phyloP scores from a whole-genome alignment of 2,888 invertebrate species.

The Syrphus vitripennis region DNA sequence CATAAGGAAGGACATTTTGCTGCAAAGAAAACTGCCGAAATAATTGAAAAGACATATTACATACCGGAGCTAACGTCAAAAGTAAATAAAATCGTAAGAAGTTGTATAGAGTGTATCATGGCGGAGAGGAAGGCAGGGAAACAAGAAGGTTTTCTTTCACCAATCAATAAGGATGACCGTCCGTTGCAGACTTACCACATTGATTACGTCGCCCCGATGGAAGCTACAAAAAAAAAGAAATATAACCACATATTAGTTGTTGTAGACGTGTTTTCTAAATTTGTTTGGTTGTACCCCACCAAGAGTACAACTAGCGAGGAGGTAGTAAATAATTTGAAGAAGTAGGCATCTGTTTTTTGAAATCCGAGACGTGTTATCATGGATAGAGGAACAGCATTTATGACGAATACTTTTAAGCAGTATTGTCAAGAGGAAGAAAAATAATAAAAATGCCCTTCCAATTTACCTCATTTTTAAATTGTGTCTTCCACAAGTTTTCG shows the following conservation, averaged over 20 bases:
- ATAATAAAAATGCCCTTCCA: too few relatives aligned
- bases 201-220: constrained; percentile 77
- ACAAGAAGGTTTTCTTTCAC: constrained; percentile 75
- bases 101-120: constrained; percentile 63
- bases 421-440: too few relatives aligned
- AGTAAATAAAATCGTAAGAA: constrained; percentile 11
- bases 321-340: constrained; percentile 73
- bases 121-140: constrained; percentile 74
- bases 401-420: background rate
- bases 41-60: constrained; percentile 73
- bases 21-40: constrained; percentile 73
- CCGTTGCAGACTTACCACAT: constrained; percentile 75
- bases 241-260: constrained; percentile 74
- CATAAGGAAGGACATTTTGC: constrained; percentile 78
- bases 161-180: constrained; percentile 74
- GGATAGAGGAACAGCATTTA: constrained; percentile 2
- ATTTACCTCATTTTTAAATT: too few relatives aligned
- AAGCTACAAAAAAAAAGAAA: constrained; percentile 73
- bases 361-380: background rate
- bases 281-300: constrained; percentile 76
- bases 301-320: constrained; percentile 74
- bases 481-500: too few relatives aligned
- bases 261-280: constrained; percentile 76
- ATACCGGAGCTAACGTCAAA: constrained; percentile 62
- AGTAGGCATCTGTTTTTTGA: background rate